Evolutionary conservation across 2,113 vertebrate genomes (phyloP).

Genomic region (Alces alces): DNA sequence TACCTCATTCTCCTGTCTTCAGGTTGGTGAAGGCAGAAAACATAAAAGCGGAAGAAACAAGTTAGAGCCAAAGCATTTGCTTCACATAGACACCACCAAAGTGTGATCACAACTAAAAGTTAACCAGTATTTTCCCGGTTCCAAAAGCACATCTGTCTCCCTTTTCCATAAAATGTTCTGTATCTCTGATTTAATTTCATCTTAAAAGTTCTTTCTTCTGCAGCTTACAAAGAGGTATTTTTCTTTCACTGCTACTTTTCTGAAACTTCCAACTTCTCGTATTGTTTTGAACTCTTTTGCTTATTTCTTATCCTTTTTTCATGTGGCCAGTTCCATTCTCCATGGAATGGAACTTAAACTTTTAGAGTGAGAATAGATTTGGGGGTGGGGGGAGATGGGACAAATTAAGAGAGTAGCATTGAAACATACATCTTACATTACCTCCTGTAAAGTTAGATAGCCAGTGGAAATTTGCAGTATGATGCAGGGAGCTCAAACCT

Average conservation of each 20-base stretch:
- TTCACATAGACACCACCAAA: conserved; percentile 56
- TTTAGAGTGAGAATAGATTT: background rate
- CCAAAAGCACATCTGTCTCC: conserved; percentile 60
- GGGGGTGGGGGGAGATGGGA: background rate
- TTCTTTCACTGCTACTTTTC: background rate
- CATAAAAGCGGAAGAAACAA: conserved; percentile 62
- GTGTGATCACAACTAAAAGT: conserved; percentile 72
- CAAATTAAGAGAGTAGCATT: background rate
- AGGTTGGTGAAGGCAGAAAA: conserved; percentile 51
- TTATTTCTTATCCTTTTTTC: background rate
- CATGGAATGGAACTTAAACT: background rate
- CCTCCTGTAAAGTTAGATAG: background rate
- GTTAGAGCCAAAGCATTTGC: conserved; percentile 66
- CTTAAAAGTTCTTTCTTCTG: conserved; percentile 19
- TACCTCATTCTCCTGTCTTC: conserved; percentile 18
- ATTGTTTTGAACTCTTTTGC: background rate
- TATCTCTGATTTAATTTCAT: conserved; percentile 40
- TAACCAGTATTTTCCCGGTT: conserved; percentile 67
- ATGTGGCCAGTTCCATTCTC: background rate
- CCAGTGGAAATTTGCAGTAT: background rate
- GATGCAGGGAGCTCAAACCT: background rate
- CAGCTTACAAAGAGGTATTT: background rate
- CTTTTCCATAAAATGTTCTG: conserved; percentile 12
- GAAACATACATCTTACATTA: background rate
- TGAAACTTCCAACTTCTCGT: background rate